phyloP scores from a whole-genome alignment of 2,113 vertebrate genomes.

The Paraplagusia blochii region DNA sequence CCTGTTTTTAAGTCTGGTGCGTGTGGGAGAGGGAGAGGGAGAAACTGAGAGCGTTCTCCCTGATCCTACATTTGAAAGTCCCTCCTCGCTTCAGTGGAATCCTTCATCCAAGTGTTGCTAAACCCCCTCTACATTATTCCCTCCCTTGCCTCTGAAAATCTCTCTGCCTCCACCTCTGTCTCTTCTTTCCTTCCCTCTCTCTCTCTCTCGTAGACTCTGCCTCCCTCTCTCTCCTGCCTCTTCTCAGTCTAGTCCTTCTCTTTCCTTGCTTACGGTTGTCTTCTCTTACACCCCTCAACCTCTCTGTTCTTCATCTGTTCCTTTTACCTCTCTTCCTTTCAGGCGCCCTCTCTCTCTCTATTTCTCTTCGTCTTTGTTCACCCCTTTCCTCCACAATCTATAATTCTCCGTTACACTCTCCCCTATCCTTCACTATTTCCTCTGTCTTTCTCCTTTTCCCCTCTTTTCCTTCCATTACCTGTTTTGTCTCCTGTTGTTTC shows the following conservation, averaged over 20 bases:
- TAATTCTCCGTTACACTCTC: too few species aligned
- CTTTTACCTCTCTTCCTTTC: too few species aligned
- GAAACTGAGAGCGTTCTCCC: conserved; percentile 17
- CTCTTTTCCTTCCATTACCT: conserved; percentile 26
- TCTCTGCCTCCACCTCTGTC: conserved; percentile 57
- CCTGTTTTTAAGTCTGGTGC: conserved; percentile 12
- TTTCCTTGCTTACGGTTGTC: too few species aligned
- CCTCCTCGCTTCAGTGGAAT: conserved; percentile 47
- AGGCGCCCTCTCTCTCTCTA: too few species aligned
- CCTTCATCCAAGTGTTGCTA: conserved; percentile 55
- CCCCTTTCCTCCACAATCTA: conserved; percentile 5
- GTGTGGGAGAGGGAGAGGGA: conserved; percentile 11
- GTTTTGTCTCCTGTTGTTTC: conserved; percentile 8
- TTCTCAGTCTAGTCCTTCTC: too few species aligned
- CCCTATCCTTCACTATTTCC: conserved; percentile 31
- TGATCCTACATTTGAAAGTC: conserved; percentile 36
- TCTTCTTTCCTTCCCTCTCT: background rate
- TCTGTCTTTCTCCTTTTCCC: background rate
- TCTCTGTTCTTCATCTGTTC: too few species aligned
- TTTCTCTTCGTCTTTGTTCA: too few species aligned
- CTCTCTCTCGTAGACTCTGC: too few species aligned
- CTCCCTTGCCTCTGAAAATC: conserved; percentile 50
- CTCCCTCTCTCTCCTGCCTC: too few species aligned
- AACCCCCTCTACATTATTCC: conserved; percentile 45
- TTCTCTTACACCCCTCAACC: too few species aligned